Conservation (phyloP, 2,888 invertebrate species). For the Spicauda simplicius region DNA sequence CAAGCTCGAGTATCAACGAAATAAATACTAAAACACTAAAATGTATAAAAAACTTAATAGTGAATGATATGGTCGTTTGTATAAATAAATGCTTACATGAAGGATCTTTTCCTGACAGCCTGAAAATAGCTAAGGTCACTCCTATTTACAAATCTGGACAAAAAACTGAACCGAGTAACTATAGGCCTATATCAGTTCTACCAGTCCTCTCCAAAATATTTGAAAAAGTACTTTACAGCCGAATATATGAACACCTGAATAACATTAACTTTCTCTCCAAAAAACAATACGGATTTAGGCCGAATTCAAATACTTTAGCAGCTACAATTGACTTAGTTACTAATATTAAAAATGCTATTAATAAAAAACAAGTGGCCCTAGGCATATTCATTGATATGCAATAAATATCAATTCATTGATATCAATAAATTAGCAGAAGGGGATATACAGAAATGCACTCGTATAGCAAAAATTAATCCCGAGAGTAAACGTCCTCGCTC, state of each 20-base stretch:
- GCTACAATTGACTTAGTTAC: constrained; percentile 5
- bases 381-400: too few species aligned
- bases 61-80: background rate
- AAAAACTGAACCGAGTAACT: constrained; percentile 5
- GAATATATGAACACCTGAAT: constrained; percentile 4
- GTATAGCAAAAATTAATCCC: too few species aligned
- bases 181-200: constrained; percentile 9
- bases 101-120: constrained; percentile 1
- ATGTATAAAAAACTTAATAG: constrained; percentile 7
- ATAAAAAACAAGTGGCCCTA: background rate
- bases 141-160: background rate
- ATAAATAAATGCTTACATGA: constrained; percentile 9
- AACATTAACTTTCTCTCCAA: background rate
- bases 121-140: constrained; percentile 7
- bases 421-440: too few species aligned
- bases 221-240: background rate
- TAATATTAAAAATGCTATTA: background rate
- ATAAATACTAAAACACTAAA: constrained; percentile 6
- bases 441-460: too few species aligned
- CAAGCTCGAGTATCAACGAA: constrained; percentile 11
- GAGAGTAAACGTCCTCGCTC: too few species aligned
- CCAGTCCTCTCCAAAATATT: background rate
- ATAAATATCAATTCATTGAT: too few species aligned
- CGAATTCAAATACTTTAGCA: constrained; percentile 1
- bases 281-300: too few species aligned